These are phyloP conservation scores for Leptothorax acervorum DNA, from an alignment of 2,888 invertebrate species.

Conservation along the genomic window DNA sequence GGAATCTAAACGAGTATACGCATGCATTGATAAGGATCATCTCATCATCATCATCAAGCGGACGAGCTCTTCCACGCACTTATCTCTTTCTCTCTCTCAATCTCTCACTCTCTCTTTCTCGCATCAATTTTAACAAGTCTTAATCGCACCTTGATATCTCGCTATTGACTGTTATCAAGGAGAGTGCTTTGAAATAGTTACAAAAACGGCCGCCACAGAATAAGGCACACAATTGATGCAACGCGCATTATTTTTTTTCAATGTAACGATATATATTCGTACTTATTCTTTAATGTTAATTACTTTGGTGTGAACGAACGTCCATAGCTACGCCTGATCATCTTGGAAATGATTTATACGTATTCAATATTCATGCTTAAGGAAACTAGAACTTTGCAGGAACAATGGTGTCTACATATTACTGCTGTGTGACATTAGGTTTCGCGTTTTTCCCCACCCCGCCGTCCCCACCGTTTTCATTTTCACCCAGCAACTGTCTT, in stretches of 20 bases:
- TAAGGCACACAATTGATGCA: slow-evolving; percentile 86
- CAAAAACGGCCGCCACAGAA: slow-evolving; percentile 85
- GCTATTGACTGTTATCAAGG: slow-evolving; percentile 68
- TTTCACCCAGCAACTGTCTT: not conserved
- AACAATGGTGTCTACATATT: slow-evolving; percentile 74
- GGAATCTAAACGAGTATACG: slow-evolving; percentile 73
- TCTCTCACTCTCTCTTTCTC: slow-evolving; percentile 41
- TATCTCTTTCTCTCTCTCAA: slow-evolving; percentile 45
- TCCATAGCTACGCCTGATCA: slow-evolving; percentile 61
- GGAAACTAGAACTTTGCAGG: slow-evolving; percentile 73
- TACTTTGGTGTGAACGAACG: slow-evolving; percentile 67
- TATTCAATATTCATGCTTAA: slow-evolving; percentile 62
- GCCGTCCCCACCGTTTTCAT: not conserved
- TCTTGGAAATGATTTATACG: slow-evolving; percentile 65
- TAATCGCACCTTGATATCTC: slow-evolving; percentile 58
- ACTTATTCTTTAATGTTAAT: slow-evolving; percentile 66
- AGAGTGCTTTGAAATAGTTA: slow-evolving; percentile 80
- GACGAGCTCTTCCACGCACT: not conserved
- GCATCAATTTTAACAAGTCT: slow-evolving; percentile 64
- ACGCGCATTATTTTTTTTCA: slow-evolving; percentile 79
- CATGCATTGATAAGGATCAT: slow-evolving; percentile 71
- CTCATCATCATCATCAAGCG: slow-evolving; percentile 24
- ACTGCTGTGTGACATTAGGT: slow-evolving; percentile 66
- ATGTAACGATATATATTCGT: slow-evolving; percentile 73
- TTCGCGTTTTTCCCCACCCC: slow-evolving; percentile 38